phyloP scores from a whole-genome alignment of 1,140 invertebrate genomes.

The Drosophila littoralis region DNA sequence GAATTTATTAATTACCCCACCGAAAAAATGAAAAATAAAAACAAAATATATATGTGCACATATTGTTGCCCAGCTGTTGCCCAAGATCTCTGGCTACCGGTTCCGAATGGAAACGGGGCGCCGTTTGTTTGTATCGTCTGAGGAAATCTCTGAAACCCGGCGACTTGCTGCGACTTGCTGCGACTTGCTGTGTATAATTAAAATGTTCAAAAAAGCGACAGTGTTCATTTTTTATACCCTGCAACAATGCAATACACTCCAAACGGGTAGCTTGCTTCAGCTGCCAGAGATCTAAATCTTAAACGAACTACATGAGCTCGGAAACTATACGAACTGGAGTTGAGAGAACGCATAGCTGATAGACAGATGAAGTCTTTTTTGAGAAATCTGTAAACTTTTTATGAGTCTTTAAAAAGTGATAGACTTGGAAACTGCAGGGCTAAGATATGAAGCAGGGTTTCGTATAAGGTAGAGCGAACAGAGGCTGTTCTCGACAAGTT shows the following conservation, averaged over 20 bases:
- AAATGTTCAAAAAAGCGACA: conserved; percentile 81
- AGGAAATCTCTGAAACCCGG: conserved; percentile 25
- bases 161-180: background rate
- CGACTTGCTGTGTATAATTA: conserved; percentile 64
- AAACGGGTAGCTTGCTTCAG: background rate
- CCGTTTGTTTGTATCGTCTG: conserved; percentile 17
- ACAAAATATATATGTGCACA: conserved; percentile 19
- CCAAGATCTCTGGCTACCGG: conserved; percentile 37
- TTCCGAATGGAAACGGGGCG: conserved; percentile 29
- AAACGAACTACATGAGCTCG: too few species aligned
- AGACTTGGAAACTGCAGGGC: too few species aligned
- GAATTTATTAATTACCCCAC: conserved; percentile 78
- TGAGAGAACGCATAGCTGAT: too few species aligned
- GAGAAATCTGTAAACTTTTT: too few species aligned
- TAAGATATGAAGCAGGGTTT: too few species aligned
- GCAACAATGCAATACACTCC: background rate
- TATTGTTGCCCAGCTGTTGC: conserved; percentile 1
- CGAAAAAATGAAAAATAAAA: conserved; percentile 9
- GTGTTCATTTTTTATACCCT: conserved; percentile 71
- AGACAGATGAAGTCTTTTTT: too few species aligned
- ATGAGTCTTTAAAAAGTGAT: too few species aligned
- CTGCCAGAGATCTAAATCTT: too few species aligned
- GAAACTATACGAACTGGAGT: background rate
- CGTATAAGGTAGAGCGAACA: too few species aligned
- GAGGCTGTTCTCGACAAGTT: too few species aligned